Base-by-base conservation (phyloP, 2,888 invertebrate species). In the Drosophila parthenogenetica region DNA sequence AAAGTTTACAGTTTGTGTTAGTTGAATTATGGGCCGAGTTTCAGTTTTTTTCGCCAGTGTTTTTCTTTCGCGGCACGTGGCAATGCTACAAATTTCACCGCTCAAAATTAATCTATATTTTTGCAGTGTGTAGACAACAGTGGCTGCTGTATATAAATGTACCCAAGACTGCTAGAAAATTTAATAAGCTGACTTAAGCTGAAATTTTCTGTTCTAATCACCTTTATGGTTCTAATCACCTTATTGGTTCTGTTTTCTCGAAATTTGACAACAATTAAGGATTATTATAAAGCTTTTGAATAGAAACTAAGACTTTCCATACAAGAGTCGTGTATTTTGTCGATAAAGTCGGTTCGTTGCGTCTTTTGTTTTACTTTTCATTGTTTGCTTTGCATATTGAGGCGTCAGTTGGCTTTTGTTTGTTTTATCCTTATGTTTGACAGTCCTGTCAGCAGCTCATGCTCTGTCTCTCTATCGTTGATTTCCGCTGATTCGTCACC, bases 1-100 rank as follows among this genome's bases (percentile, higher is more conserved):
- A 80, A 77, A 80, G 80, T 79, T 77, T 80, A 70, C 58, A 80
- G 70, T 73, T 80, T 77, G 61, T 35, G 65, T 73, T 79, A 80
- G 78, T 79, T 79, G 80, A 79, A 80, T 77, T 79, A 80, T 80
- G 73, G 70, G 60, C 62, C 35, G 64, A 76, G 68, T 60, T 69
- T 62, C 29, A 59, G n/a, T 58, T 19, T 43, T 22, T 57, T 62
- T 65, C 29, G 29, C 29, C 29, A 8, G 8, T 60, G 35, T 57
- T 5, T 53, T 22, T 46, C 19, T 10, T 60, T 60, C 48, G 37
- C 32, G 59, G 59, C 77, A 77, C 77, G 76, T 73, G 73, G 65
- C 48, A 50, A 17, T 7, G 14, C 16, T 17, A 8, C 49, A 49
- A n/a, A 22, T 22, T 32, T 13, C 35, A 13, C 35, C 13, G 13